Percentiles rank a stretch among this genome's conserved stretches.
These are phyloP conservation scores for Drosophila parvula DNA, from an alignment of 1,140 invertebrate species.

Conservation along the genomic window DNA sequence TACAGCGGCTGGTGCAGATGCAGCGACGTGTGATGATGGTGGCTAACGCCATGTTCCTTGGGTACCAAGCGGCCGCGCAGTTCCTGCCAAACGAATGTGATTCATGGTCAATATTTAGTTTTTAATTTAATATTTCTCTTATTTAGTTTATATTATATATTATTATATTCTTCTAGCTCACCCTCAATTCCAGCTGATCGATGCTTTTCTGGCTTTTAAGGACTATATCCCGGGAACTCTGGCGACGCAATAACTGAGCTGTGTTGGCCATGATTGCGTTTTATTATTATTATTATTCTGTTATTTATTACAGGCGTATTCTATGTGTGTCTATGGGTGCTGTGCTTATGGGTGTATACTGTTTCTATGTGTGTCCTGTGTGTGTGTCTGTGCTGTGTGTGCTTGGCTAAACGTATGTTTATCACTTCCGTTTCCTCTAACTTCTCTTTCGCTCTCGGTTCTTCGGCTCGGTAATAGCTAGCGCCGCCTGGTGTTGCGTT, in stretches of 20 bases:
- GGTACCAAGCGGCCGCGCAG: conserved; percentile 91
- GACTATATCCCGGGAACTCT: conserved; percentile 90
- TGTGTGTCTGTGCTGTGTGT: conserved; percentile 11
- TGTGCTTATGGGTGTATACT: conserved; percentile 9
- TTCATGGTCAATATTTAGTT: background rate
- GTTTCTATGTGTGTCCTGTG: background rate
- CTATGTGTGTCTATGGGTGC: conserved; percentile 17
- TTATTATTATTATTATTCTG: conserved; percentile 28
- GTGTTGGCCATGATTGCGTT: conserved; percentile 91
- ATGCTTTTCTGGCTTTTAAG: conserved; percentile 88
- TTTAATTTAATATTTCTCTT: too few species aligned
- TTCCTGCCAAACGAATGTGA: conserved; percentile 81
- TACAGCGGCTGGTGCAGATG: conserved; percentile 87
- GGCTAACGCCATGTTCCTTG: conserved; percentile 88
- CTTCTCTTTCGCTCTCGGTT: conserved; percentile 1
- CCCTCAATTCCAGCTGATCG: conserved; percentile 93
- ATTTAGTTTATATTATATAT: too few species aligned
- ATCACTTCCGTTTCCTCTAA: conserved; percentile 29
- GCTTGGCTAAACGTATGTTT: background rate
- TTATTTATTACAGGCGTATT: conserved; percentile 15
- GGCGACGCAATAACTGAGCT: conserved; percentile 92
- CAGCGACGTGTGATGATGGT: conserved; percentile 71
- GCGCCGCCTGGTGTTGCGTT: conserved; percentile 42
- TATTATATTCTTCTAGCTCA: conserved; percentile 36
- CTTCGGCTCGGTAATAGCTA: background rate